Base-by-base conservation (phyloP, 2,888 invertebrate genomes). In the Sphecodes monilicornis region DNA sequence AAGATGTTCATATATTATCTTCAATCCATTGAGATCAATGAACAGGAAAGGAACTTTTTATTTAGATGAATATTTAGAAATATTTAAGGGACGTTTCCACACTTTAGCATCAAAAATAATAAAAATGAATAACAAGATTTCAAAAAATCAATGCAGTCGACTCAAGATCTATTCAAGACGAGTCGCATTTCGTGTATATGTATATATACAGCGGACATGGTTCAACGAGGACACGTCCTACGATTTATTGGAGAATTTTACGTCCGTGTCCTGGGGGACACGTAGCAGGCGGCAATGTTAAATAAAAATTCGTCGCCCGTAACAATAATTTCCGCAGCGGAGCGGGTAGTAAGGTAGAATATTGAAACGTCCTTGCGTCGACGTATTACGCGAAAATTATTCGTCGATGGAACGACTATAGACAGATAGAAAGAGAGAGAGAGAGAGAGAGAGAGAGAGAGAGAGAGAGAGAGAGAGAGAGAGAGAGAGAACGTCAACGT, bases 291-390 rank as follows among this genome's bases (percentile, higher is more conserved):
- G 54, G 54, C 54, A n/a, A n/a, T 11, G 54, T 54, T 60, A 60
- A 60, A 60, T 29, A 60, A 60, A 60, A 60, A 22, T 68, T 36
- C 66, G 22, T 68, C 66, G 66, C 66, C 36, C 36, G 66, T 68
- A 39, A 22, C 36, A 39, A 68, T 36, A 39, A 68, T 68, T 36
- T 66, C 32, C n/a, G 22, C 39, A 50, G 66, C 18, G 22, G 22
- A 22, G 22, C 22, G 8, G 18, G 36, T 39, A 39, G 36, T 68
- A 36, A 39, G 39, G 22, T n/a, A 11, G 39, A 68, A 68, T 68
- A 68, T 68, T 68, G 66, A 68, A 68, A 39, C 18, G 26, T 64
- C 29, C 29, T 32, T 18, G 32, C 64, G 64, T 32, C 32, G 64
- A 64, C 32, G 32, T 64, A 64, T 64, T 64, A 64, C 32, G 64